phyloP scores from a whole-genome alignment of 37 sponge, comb jelly and placozoan genomes.

The Ephydatia muelleri region DNA sequence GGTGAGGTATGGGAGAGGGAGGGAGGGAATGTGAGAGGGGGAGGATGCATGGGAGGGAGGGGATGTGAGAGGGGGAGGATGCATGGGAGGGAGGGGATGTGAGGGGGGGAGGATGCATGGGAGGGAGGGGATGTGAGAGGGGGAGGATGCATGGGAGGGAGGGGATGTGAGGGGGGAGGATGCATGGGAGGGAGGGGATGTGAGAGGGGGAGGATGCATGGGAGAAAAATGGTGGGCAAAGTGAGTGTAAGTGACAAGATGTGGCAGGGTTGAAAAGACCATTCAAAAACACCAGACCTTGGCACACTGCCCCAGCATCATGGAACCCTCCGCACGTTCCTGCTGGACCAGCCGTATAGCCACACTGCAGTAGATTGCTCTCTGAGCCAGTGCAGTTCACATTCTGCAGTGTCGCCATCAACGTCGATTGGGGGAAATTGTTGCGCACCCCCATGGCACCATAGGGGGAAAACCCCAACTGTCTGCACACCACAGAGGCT shows the following conservation, averaged over 20 bases:
- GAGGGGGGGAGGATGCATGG: too few relatives aligned
- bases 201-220: neutral
- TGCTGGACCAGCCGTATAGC: neutral
- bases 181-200: too few relatives aligned
- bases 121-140: too few relatives aligned
- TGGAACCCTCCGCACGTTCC: constrained; percentile 4
- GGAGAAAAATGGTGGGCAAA: neutral
- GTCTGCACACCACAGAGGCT: constrained; percentile 57
- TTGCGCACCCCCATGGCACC: neutral
- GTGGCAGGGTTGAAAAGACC: neutral
- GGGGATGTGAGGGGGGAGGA: too few relatives aligned
- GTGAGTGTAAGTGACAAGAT: neutral
- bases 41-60: too few relatives aligned
- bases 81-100: too few relatives aligned
- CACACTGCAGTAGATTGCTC: constrained; percentile 4
- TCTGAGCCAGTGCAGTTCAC: constrained; percentile 36
- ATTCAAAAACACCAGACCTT: constrained; percentile 3
- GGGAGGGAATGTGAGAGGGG: too few relatives aligned
- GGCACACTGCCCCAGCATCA: constrained; percentile 30
- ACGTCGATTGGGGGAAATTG: neutral
- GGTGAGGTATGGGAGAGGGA: neutral
- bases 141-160: too few relatives aligned
- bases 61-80: too few relatives aligned
- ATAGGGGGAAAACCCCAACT: constrained; percentile 29
- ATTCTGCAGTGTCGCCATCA: neutral